These are phyloP conservation scores for Acomys russatus DNA, from an alignment of 2,797 vertebrate genomes.

Conservation along the genomic window DNA sequence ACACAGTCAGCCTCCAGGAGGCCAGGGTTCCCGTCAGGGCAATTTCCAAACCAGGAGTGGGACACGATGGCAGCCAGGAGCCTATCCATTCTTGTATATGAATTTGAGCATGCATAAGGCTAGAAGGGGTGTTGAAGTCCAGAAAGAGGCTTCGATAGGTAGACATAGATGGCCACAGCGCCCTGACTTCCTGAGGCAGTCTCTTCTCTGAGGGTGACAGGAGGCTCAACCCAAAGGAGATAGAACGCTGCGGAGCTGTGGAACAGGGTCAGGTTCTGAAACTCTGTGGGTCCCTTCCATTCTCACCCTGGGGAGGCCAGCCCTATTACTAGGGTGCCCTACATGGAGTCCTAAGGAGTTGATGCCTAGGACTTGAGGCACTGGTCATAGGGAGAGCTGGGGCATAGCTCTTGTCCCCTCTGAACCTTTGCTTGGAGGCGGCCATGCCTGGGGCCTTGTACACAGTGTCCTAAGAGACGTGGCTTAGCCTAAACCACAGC, in stretches of 20 bases:
- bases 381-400: neutral
- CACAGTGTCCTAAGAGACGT: neutral
- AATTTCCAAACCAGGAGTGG: neutral
- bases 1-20: neutral
- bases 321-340: neutral
- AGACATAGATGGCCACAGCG: neutral
- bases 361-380: too few species aligned
- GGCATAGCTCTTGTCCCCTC: neutral
- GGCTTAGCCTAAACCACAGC: neutral
- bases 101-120: too few species aligned
- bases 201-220: neutral
- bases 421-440: too few species aligned
- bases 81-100: neutral
- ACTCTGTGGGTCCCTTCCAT: neutral
- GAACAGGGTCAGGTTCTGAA: too few species aligned
- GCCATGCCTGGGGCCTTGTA: neutral
- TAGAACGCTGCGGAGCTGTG: accelerated
- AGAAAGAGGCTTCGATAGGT: neutral
- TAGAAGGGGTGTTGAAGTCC: neutral
- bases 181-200: too few species aligned
- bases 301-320: neutral
- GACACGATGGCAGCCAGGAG: neutral
- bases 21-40: too few species aligned
- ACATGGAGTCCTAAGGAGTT: too few species aligned
- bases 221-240: neutral